Percentiles rank a stretch among this genome's conserved stretches.
Conservation (phyloP, 2,797 vertebrate species). For the Hypotaenidia okinawae region DNA sequence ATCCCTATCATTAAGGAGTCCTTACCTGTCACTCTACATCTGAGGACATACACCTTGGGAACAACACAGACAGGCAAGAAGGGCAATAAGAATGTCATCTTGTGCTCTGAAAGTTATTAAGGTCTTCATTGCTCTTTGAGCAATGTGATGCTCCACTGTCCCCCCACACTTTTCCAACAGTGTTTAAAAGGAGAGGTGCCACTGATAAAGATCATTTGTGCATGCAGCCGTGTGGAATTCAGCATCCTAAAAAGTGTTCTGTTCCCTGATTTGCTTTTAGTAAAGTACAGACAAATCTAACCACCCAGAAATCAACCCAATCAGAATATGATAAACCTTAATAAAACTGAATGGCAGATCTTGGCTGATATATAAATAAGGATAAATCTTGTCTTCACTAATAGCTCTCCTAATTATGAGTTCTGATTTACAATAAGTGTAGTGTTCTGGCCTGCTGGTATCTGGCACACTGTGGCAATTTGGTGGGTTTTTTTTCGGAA, state of each 20-base stretch:
- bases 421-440: background rate
- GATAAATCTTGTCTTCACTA: background rate
- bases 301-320: background rate
- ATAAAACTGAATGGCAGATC: background rate
- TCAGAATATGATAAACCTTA: background rate
- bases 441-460: background rate
- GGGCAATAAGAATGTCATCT: background rate
- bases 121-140: background rate
- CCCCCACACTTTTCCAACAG: fast-evolving
- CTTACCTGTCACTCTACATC: background rate
- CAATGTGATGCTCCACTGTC: fast-evolving
- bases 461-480: background rate
- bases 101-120: background rate
- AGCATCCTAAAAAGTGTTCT: background rate
- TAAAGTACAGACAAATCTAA: background rate
- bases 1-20: background rate
- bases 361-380: background rate
- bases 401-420: background rate
- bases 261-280: background rate
- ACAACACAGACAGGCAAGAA: background rate
- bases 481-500: background rate
- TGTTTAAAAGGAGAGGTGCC: background rate
- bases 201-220: background rate
- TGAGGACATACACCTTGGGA: background rate
- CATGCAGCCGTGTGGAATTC: background rate